Percentiles rank a stretch among this genome's conserved stretches.
Evolutionary conservation across 1,140 invertebrate genomes (phyloP).

Genomic region (Himalopsyche phryganea): DNA sequence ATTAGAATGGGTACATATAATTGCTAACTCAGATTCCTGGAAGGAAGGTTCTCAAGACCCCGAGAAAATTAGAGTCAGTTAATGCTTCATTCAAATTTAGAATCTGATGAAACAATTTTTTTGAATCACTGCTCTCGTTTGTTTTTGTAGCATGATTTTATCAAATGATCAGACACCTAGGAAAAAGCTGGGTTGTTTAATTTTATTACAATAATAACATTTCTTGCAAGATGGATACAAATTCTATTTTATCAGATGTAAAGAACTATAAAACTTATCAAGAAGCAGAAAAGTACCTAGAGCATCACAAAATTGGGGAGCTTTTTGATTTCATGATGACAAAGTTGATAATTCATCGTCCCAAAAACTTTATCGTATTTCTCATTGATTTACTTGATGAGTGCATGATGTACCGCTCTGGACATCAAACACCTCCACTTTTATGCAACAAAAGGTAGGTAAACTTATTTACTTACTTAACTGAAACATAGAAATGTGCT

Average conservation of each 20-base stretch:
- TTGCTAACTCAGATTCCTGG: too few species aligned
- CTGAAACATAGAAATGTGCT: neutral
- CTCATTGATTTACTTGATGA: slow-evolving; percentile 16
- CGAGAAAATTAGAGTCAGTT: too few species aligned
- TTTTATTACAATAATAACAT: neutral
- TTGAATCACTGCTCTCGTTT: too few species aligned
- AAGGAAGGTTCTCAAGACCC: too few species aligned
- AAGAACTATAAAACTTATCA: slow-evolving; percentile 1
- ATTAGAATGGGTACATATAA: too few species aligned
- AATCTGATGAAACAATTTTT: too few species aligned
- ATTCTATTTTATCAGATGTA: neutral
- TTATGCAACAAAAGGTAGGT: slow-evolving; percentile 12
- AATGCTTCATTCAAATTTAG: too few species aligned
- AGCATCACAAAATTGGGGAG: slow-evolving; percentile 9
- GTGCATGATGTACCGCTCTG: slow-evolving; percentile 11
- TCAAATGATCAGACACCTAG: too few species aligned
- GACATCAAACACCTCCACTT: neutral
- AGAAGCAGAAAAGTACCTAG: slow-evolving; percentile 10
- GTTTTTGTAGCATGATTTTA: too few species aligned
- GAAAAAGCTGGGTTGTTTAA: too few species aligned
- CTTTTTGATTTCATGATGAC: slow-evolving; percentile 15
- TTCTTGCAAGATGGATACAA: neutral
- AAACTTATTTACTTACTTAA: neutral
- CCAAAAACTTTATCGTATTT: slow-evolving; percentile 1
- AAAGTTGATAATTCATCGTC: slow-evolving; percentile 5